A percentile compares a stretch with the other conserved stretches of the same genome.
These are phyloP conservation scores for Synanthedon tipuliformis DNA, from an alignment of 2,888 invertebrate genomes.

Conservation along the genomic window DNA sequence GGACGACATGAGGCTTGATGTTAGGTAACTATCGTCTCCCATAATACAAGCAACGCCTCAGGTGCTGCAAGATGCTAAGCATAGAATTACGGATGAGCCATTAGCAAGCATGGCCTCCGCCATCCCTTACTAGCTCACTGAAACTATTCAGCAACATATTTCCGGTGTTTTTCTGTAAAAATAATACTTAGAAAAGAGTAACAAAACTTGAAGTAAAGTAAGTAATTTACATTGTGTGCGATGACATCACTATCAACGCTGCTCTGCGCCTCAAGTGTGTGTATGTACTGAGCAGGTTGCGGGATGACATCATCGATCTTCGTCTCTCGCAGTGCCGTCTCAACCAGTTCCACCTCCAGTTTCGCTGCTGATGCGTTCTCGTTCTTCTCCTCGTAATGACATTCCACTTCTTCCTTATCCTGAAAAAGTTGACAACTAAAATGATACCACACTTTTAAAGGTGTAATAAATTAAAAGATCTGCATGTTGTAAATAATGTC, in stretches of 20 bases:
- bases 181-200: too few species aligned
- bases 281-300: slow-evolving; percentile 55
- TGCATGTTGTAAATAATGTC: not conserved
- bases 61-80: too few species aligned
- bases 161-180: too few species aligned
- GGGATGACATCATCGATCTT: slow-evolving; percentile 72
- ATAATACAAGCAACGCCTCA: too few species aligned
- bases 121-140: too few species aligned
- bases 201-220: not conserved
- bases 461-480: slow-evolving; percentile 2
- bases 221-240: slow-evolving; percentile 75
- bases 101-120: too few species aligned
- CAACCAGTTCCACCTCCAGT: slow-evolving; percentile 44
- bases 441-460: slow-evolving; percentile 1
- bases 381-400: slow-evolving; percentile 63
- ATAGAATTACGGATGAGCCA: too few species aligned
- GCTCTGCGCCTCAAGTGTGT: slow-evolving; percentile 62
- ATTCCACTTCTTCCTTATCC: slow-evolving; percentile 63
- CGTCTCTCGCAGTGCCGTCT: slow-evolving; percentile 44
- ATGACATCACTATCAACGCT: slow-evolving; percentile 72
- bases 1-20: too few species aligned
- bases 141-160: too few species aligned
- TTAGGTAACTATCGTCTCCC: too few species aligned
- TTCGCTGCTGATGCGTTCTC: slow-evolving; percentile 39
- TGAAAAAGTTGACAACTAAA: slow-evolving; percentile 12